Conservation (phyloP, 2,113 vertebrate genomes). For the Erinaceus europaeus region DNA sequence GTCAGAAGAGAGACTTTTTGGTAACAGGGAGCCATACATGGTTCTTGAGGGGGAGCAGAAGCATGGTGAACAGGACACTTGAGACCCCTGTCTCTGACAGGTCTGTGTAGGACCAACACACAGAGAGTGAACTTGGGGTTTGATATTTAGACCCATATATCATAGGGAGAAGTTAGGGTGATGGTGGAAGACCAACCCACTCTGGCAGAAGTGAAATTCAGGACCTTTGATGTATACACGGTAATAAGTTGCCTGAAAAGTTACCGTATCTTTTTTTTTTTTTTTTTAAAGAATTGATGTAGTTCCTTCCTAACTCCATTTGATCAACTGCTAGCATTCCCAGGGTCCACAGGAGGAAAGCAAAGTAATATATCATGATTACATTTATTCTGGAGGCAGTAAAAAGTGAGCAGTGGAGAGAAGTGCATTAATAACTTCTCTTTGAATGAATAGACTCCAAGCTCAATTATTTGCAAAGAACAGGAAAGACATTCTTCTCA, state of each 20-base stretch:
- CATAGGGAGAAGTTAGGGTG: neutral
- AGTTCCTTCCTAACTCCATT: neutral
- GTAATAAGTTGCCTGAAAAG: neutral
- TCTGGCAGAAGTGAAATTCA: neutral
- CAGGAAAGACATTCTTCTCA: neutral
- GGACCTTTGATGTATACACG: neutral
- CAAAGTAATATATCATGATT: constrained; percentile 12
- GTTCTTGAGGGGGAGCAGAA: neutral
- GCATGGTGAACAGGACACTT: neutral
- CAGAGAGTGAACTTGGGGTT: neutral
- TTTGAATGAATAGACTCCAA: neutral
- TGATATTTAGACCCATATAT: neutral
- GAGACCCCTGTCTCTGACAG: neutral
- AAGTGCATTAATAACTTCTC: neutral
- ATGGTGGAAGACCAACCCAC: neutral
- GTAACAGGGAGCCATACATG: neutral
- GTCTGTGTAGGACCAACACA: neutral
- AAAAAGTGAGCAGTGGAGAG: constrained; percentile 10
- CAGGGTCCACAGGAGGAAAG: neutral
- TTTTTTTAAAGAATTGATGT: neutral
- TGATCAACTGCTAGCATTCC: constrained; percentile 22
- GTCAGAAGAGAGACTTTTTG: neutral
- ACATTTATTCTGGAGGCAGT: constrained; percentile 33
- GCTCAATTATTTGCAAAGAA: neutral
- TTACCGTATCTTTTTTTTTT: too few species aligned